phyloP scores from a whole-genome alignment of 2,113 vertebrate genomes.

The Myanophis thanlyinensis region DNA sequence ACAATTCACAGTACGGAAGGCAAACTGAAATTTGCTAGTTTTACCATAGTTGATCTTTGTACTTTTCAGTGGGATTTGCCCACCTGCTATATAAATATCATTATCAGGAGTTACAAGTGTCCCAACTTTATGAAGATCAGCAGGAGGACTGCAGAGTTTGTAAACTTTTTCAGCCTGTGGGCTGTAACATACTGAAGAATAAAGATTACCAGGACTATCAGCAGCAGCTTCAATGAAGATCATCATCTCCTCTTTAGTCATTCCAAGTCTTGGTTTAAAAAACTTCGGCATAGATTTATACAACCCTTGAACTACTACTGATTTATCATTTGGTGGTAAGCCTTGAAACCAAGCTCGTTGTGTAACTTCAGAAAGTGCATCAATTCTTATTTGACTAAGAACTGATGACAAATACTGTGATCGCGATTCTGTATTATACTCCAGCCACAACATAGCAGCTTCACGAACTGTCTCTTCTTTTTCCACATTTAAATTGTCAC shows the following conservation, averaged over 20 bases:
- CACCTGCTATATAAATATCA: constrained; percentile 95
- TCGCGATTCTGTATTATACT: constrained; percentile 93
- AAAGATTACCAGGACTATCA: constrained; percentile 78
- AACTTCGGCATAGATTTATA: constrained; percentile 99
- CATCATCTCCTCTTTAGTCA: constrained; percentile 99
- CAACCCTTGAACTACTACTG: constrained; percentile 97
- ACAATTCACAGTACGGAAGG: constrained; percentile 90
- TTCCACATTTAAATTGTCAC: constrained; percentile 98
- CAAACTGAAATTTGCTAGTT: constrained; percentile 85
- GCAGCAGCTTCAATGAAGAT: constrained; percentile 94
- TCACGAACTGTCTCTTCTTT: constrained; percentile 98
- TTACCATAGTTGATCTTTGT: constrained; percentile 84
- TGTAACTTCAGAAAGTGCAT: constrained; percentile 96
- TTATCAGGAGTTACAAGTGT: constrained; percentile 95
- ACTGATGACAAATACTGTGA: constrained; percentile 97
- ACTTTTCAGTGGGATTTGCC: constrained; percentile 90
- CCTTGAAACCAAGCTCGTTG: constrained; percentile 99
- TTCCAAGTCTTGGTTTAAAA: constrained; percentile 96
- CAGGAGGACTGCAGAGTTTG: constrained; percentile 90
- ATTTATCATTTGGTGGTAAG: constrained; percentile 95
- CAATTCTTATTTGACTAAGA: constrained; percentile 96
- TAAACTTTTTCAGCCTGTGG: constrained; percentile 98
- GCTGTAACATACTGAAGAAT: constrained; percentile 93
- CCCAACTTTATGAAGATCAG: constrained; percentile 92
- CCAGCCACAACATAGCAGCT: constrained; percentile 97